Evolutionary conservation across 2,888 invertebrate species (phyloP), one percentile per base, ranked within the genome.

Genomic region (Heteropelma amictum): DNA sequence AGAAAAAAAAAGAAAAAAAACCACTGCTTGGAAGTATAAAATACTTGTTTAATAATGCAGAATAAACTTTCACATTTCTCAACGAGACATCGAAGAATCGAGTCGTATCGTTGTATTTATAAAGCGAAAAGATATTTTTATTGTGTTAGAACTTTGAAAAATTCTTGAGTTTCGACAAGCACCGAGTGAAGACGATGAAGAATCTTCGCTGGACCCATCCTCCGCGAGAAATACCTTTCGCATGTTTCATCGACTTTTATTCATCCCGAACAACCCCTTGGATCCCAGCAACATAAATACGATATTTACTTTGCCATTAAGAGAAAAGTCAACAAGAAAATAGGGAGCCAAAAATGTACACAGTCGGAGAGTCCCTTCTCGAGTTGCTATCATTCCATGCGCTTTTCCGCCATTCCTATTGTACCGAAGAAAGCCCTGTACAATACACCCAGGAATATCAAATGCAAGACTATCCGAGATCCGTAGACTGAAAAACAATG

Each of bases 121-220:
- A 3, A 1, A 30, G 12, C 42, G 38, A 5, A 38, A 30, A 42
- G 38, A 56, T 12, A 42, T 19, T 30, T n/a, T 14, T 7, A 19
- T 1, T 30, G 7, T 14, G 17, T 17, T n/a, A 17, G 19, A 30
- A 61, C 47, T 21, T 72, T 61, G 30, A 8, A 30, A 30, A 51
- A 61, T 54, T 61, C 72, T 67, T 47, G 53, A n/a, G n/a, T 45
- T 45, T 72, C 21, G 19, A 30, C 33, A 14, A 71, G 40, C 42
- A 30, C 47, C 33, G 4, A 47, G 19, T 10, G n/a, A 54, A 38
- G 30, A 17, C 53, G 35, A 56, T 23, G 47, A 61, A 72, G 38
- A 72, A 72, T 53, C 61, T 67, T 67, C 12, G 8, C 30, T 56
- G 35, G 38, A 12, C 45, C 21, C 30, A 26, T 40, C 14, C 21